phyloP scores from a whole-genome alignment of 2,113 vertebrate genomes.

The Oplegnathus fasciatus region DNA sequence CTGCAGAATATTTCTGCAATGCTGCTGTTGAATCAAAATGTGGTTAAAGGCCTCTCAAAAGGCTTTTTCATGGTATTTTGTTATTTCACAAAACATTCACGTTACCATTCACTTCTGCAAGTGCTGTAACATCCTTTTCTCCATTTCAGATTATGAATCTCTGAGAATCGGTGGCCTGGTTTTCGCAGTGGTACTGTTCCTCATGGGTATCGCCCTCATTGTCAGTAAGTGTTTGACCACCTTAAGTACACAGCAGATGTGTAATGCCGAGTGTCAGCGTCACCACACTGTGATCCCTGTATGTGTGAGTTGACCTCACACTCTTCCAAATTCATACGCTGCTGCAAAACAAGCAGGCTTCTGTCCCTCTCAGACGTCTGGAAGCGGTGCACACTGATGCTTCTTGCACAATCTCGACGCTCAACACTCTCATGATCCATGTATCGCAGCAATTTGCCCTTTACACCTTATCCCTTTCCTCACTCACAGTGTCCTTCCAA shows the following conservation, averaged over 20 bases:
- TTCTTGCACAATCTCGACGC: constrained; percentile 16
- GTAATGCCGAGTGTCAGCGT: background rate
- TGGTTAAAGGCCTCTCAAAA: background rate
- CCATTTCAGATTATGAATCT: constrained; percentile 88
- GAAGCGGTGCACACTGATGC: background rate
- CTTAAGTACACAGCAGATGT: background rate
- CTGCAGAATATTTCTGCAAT: constrained; percentile 6
- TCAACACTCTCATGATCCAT: background rate
- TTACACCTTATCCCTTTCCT: constrained; percentile 24
- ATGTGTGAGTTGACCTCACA: constrained; percentile 9
- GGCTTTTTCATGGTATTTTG: background rate
- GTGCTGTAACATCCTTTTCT: background rate
- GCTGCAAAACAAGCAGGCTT: constrained; percentile 29
- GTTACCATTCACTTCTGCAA: background rate
- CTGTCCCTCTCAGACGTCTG: constrained; percentile 17
- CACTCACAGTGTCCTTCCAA: constrained; percentile 18
- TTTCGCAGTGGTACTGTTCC: constrained; percentile 90
- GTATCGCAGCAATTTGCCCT: constrained; percentile 35
- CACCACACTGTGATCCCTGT: constrained; percentile 17
- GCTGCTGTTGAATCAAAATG: background rate
- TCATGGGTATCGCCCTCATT: constrained; percentile 90
- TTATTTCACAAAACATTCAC: background rate
- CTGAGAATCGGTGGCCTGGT: constrained; percentile 90
- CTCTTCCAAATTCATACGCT: background rate
- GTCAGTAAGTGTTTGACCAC: constrained; percentile 87